Evolutionary conservation across 1,140 invertebrate genomes (phyloP), one percentile per base, ranked within the genome.

Genomic region (Caenorhabditis brenneri): DNA sequence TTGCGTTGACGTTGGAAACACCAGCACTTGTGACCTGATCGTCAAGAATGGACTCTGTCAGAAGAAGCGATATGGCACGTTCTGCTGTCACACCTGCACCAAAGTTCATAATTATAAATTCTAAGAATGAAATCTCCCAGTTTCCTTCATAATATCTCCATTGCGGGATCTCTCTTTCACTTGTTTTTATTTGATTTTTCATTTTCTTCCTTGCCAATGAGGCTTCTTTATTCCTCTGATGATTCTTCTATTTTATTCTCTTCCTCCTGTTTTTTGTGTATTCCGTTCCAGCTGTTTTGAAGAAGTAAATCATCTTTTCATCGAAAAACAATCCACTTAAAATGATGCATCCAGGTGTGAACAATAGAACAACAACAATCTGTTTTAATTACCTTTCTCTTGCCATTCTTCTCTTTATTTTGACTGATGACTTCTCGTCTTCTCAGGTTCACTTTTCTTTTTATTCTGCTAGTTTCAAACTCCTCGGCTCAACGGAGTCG

Each of bases 31-130:
- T 31, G 29, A 22, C 29, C 19, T 78, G 79, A 85, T 85, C 31
- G 79, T 85, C 19, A 81, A 81, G 60, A 49, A 58, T 22, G 69
- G 69, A n/a, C 60, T 85, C 19, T 85, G 84, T 33, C 55, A 39
- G 39, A 85, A 81, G 49, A 81, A 85, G 60, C 79, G 84, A 9
- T 85, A 97, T 90, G 94, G 94, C n/a, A 93, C 93, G 90, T 97
- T 96, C 93, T 97, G 96, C 91, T 97, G 96, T 91, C 55, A 69
- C 24, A 90, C 87, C 15, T 89, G 88, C 81, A 74, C 65, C 36
- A n/a, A 24, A 10, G n/a, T 74, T 19, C 65, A 74, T 24, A 74
- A 24, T 31, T 74, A 42, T 12, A 74, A 74, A 74, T 74, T 74
- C 36, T 74, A 24, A 74, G 7, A 42, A 12, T 7, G 16, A n/a